Conservation (phyloP, 2,797 vertebrate genomes). For the Pseudotriccus pelzelni region DNA sequence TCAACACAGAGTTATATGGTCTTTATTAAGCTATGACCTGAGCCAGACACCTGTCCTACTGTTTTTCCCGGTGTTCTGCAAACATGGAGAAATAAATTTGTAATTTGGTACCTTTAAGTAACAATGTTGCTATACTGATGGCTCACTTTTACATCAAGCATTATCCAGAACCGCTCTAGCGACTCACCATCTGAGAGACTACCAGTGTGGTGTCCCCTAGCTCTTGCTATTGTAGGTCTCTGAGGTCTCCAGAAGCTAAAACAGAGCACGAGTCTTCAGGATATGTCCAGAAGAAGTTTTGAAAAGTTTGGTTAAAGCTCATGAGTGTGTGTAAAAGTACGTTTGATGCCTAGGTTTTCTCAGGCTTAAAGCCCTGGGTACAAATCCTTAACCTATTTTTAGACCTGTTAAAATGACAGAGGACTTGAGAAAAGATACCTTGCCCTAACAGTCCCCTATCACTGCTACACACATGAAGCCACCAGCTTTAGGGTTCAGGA, state of each 20-base stretch:
- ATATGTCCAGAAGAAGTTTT: neutral
- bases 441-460: neutral
- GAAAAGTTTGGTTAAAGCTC: neutral
- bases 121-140: neutral
- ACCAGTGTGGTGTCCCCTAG: too few species aligned
- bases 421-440: neutral
- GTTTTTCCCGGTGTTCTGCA: neutral
- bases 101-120: neutral
- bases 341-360: neutral
- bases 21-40: neutral
- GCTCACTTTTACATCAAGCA: neutral
- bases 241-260: neutral
- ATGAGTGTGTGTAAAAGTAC: neutral
- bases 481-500: neutral
- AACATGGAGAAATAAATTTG: neutral
- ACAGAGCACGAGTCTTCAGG: neutral
- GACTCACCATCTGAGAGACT: rapidly evolving
- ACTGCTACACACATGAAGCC: neutral
- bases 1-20: neutral
- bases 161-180: neutral
- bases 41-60: neutral
- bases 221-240: neutral
- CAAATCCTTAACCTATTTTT: neutral
- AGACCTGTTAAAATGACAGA: neutral
- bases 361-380: neutral